Conservation (phyloP, 2,888 invertebrate species). For the Calliscelio sp. region DNA sequence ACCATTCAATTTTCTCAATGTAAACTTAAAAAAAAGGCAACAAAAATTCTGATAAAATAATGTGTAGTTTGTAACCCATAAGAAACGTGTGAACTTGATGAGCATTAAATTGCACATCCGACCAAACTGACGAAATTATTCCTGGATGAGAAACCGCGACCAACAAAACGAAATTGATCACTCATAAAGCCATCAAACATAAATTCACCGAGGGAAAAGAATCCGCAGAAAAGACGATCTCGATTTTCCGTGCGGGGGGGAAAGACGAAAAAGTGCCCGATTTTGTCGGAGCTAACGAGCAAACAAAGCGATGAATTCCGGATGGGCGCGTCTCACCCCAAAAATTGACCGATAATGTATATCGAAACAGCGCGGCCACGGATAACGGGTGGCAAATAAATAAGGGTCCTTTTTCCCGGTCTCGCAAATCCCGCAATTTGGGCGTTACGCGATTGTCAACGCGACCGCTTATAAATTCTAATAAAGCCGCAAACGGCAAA, state of each 20-base stretch:
- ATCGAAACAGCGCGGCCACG: constrained; percentile 72
- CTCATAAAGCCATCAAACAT: constrained; percentile 42
- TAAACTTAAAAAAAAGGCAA: no score
- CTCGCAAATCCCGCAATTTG: constrained; percentile 80
- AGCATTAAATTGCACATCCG: no score
- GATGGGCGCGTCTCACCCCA: constrained; percentile 83
- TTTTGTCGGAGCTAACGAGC: constrained; percentile 71
- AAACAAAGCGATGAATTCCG: constrained; percentile 85
- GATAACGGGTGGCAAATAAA: constrained; percentile 81
- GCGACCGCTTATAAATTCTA: constrained; percentile 85
- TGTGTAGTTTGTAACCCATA: no score
- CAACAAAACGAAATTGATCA: constrained; percentile 9
- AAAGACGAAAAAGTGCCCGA: constrained; percentile 65
- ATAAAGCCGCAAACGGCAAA: constrained; percentile 80
- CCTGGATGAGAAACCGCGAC: not conserved
- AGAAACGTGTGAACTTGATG: no score
- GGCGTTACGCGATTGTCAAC: constrained; percentile 84
- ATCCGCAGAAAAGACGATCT: not conserved
- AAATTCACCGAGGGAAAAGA: constrained; percentile 36
- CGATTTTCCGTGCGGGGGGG: constrained; percentile 40
- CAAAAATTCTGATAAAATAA: no score
- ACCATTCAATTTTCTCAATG: no score
- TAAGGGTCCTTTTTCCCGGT: constrained; percentile 77
- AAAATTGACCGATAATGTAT: constrained; percentile 84
- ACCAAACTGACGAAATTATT: constrained; percentile 29